Evolutionary conservation across 2,888 invertebrate genomes (phyloP), one percentile per base, ranked within the genome.

Genomic region (Sphinx pinastri): DNA sequence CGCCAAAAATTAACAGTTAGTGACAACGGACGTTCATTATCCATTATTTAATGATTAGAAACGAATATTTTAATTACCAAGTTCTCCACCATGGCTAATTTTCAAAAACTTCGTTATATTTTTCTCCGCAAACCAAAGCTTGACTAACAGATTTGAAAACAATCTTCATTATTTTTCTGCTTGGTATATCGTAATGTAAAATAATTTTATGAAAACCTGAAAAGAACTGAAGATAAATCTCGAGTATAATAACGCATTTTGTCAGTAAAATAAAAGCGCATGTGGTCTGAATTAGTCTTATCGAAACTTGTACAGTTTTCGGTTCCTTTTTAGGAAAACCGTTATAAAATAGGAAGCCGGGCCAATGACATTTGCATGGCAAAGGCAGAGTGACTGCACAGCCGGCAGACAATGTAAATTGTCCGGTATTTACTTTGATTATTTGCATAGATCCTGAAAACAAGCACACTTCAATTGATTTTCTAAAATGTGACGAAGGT

Each of bases 281-380:
- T 19, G 55, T 55, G 55, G 19, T 55, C 45, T 4, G 0, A 47
- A 25, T 25, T 25, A 60, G 12, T 60, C 6, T n/a, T 12, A 55
- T n/a, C 55, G 55, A 47, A 45, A 16, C 14, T n/a, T 0, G 0
- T n/a, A 10, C 10, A 60, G 47, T 60, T 60, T 16, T 16, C 11
- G 13, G 19, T 63, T 49, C 49, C 19, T 19, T 47, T 63, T 19
- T 19, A 25, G 49, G 63, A 49, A 63, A 19, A 63, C 63, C 47
- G 49, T 63, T 47, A 25, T 57, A 57, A 0, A 57, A 63, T 63
- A 63, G 16, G 60, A 47, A 63, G 60, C 2, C 60, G n/a, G 49
- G 19, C 12, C 16, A 7, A 13, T 49, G 16, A 49, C 16, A 63
- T 63, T 63, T 49, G 16, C 12, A 19, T 13, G 49, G 49, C 19